Base-by-base conservation (phyloP, 2,888 invertebrate genomes). In the Agonopterix subpropinquella region DNA sequence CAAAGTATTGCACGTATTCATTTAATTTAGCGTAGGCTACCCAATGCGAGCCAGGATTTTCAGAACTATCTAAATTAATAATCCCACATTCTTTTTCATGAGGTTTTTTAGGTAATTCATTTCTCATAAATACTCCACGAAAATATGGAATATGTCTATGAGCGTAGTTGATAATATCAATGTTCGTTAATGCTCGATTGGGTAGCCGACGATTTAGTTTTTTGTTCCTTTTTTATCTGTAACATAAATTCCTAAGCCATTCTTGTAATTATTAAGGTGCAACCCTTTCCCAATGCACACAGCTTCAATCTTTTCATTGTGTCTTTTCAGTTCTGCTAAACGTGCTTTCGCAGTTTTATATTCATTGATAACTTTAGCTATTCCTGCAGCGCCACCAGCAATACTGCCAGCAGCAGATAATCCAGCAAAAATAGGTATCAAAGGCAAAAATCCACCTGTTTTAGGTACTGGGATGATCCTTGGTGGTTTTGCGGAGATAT, bases 361-460 rank as follows among this genome's bases (percentile, higher is more conserved):
- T 46, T 70, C 57, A 50, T 67, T 48, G 0, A 55, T 43, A n/a
- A 42, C 42, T 68, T 70, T 75, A 2, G 62, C 63, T 35, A 77
- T 62, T 44, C 66, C 65, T 10, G 72, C 62, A 18, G 67, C 67
- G 10, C 70, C 70, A 37, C 72, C 71, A 5, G 63, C 59, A 47
- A 74, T 50, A 11, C 66, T 61, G 1, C 72, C 75, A 11, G 64
- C 11, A 11, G 73, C 72, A n/a, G 61, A 55, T 11, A 74, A 49
- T 18, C 67, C 67, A 0, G 72, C 67, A 61, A 74, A 68, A 36
- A 76, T 52, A 7, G 70, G 70, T n/a, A 73, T 53, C 5, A 73
- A 51, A 8, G 65, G 69, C 50, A 67, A 50, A n/a, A 73, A 51
- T 41, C 75, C 73, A 15, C 72, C 72, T 36, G 48, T 49, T 61